Conservation (phyloP, 2,797 vertebrate species). For the Anisognathus igniventris region DNA sequence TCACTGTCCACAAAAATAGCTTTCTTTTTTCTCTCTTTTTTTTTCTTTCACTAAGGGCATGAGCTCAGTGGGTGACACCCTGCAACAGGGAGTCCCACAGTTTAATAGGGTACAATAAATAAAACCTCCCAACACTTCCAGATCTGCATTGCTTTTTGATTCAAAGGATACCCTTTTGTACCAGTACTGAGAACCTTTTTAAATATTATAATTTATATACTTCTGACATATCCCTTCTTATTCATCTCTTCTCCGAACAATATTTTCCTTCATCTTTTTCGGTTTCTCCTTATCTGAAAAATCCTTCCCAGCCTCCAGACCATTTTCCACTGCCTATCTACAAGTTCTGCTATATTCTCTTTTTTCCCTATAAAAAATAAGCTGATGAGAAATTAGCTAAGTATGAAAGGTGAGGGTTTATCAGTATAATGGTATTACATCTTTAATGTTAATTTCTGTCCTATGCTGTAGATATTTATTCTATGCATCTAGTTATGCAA, state of each 20-base stretch:
- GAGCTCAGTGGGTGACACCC: not conserved
- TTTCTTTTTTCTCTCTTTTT: not conserved
- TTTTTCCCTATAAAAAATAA: not conserved
- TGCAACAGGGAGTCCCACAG: not conserved
- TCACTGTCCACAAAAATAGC: not conserved
- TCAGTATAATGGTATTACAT: conserved; percentile 39
- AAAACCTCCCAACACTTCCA: not conserved
- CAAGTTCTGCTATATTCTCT: not conserved
- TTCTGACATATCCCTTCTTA: conserved; percentile 18
- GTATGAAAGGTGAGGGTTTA: conserved; percentile 52
- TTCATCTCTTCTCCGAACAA: conserved; percentile 14
- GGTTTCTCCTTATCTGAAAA: conserved; percentile 41
- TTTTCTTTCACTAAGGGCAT: not conserved
- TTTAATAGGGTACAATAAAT: not conserved
- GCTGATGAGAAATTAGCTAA: conserved; percentile 52
- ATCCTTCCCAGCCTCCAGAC: conserved; percentile 26
- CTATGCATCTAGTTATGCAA: conserved; percentile 45
- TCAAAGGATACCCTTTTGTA: conserved; percentile 15
- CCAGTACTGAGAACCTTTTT: not conserved
- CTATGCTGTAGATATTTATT: conserved; percentile 2
- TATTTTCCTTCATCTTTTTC: conserved; percentile 48
- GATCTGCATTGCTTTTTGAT: not conserved
- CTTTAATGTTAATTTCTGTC: conserved; percentile 55
- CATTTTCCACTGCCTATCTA: conserved; percentile 31
- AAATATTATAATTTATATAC: conserved; percentile 46